These are phyloP conservation scores for Hippoglossus hippoglossus DNA, from an alignment of 2,797 vertebrate species.

Conservation along the genomic window DNA sequence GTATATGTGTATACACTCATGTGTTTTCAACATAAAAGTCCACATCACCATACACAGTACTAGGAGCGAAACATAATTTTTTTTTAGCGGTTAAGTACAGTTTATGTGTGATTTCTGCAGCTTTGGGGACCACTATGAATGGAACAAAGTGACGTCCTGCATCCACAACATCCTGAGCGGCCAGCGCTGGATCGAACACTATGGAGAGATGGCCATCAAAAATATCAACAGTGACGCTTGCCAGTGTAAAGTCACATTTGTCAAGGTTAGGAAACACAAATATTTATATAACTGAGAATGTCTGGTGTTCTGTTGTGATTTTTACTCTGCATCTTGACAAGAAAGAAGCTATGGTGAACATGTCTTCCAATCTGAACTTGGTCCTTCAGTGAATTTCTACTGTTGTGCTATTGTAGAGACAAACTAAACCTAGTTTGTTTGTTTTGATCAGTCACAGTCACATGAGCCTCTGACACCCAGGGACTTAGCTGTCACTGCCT, in stretches of 20 bases:
- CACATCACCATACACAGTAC: background rate
- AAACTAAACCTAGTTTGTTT: background rate
- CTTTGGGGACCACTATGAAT: slow-evolving; percentile 94
- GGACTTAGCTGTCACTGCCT: too few relatives aligned
- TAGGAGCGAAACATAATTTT: background rate
- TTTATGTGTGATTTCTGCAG: slow-evolving; percentile 67
- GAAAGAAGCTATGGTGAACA: too few relatives aligned
- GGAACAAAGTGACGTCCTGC: slow-evolving; percentile 99
- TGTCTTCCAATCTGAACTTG: too few relatives aligned
- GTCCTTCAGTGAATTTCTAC: background rate
- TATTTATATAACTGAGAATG: too few relatives aligned
- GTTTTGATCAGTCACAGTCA: background rate
- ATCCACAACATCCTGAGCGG: slow-evolving; percentile 98
- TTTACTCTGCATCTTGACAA: background rate
- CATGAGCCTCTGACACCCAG: background rate
- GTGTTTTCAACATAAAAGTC: background rate
- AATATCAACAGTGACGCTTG: slow-evolving; percentile 85
- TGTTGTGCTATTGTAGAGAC: background rate
- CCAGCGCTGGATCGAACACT: slow-evolving; percentile 98
- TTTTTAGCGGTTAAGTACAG: background rate
- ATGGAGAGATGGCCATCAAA: slow-evolving; percentile 95
- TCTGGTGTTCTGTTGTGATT: background rate
- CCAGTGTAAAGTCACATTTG: slow-evolving; percentile 94
- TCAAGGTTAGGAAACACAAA: slow-evolving; percentile 84
- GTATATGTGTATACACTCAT: background rate